These are phyloP conservation scores for Butorides virescens DNA, from an alignment of 2,113 vertebrate species.

Conservation along the genomic window DNA sequence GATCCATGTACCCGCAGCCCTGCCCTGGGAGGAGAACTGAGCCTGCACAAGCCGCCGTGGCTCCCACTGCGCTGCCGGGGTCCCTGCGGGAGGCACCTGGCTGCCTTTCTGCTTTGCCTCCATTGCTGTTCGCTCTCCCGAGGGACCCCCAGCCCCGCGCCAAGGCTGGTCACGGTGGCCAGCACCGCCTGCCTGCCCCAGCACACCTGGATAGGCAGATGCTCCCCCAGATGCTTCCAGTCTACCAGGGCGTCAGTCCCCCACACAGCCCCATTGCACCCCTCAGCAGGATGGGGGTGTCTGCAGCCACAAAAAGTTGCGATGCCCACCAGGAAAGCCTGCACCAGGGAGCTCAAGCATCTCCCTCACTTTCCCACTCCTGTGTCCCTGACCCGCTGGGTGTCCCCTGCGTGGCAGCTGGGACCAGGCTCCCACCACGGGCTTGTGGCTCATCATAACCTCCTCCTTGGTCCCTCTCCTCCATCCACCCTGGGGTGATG, in stretches of 20 bases:
- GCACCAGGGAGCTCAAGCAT: rapidly evolving
- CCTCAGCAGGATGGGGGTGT: rapidly evolving
- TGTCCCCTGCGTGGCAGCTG: rapidly evolving
- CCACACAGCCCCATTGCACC: background rate
- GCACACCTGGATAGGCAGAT: rapidly evolving
- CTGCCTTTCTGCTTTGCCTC: background rate
- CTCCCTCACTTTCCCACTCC: background rate
- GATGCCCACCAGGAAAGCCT: background rate
- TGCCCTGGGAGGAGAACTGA: background rate
- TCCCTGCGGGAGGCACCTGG: no score
- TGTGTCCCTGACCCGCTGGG: rapidly evolving
- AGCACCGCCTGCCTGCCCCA: background rate
- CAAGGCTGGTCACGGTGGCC: background rate
- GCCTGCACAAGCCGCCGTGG: background rate
- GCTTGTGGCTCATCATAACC: background rate
- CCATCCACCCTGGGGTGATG: rapidly evolving
- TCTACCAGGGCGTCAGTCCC: background rate
- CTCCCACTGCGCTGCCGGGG: rapidly evolving
- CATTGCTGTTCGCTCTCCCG: rapidly evolving
- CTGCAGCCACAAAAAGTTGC: background rate
- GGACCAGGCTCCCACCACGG: background rate
- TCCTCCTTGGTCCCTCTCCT: background rate
- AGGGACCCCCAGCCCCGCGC: rapidly evolving
- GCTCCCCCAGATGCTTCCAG: background rate
- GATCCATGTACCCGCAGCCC: background rate